These are phyloP conservation scores for Torymus aiolomorphi DNA, from an alignment of 2,888 invertebrate species.

Conservation along the genomic window DNA sequence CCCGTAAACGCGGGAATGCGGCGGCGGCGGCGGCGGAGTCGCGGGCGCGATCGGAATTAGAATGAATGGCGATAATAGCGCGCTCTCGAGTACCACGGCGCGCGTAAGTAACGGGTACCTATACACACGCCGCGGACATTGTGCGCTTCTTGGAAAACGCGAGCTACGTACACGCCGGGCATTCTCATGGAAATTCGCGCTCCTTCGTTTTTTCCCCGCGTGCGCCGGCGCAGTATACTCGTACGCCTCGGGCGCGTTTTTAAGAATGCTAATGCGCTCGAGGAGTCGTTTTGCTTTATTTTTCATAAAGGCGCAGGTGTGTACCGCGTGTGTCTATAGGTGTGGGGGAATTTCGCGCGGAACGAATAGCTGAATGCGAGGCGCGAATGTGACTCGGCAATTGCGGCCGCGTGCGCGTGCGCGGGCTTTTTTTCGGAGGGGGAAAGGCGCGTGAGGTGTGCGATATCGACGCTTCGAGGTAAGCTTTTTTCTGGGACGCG, in stretches of 20 bases:
- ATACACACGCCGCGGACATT: conserved; percentile 15
- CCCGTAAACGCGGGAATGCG: background rate
- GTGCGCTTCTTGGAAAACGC: conserved; percentile 40
- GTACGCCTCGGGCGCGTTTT: background rate
- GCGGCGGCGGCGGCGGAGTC: background rate
- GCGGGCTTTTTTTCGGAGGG: no score
- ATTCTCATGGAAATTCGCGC: conserved; percentile 51
- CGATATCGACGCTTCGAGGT: no score
- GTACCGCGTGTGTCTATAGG: no score
- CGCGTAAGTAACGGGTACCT: conserved; percentile 57
- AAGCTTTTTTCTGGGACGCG: no score
- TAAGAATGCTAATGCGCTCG: background rate
- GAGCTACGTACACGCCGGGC: conserved; percentile 15
- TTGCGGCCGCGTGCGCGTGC: no score
- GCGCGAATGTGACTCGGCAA: no score
- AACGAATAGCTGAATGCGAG: no score
- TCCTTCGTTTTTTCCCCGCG: no score
- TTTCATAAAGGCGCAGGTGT: no score
- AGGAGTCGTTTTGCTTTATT: conserved; percentile 7
- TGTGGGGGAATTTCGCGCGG: no score
- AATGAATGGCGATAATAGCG: conserved; percentile 62
- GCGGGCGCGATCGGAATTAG: conserved; percentile 60
- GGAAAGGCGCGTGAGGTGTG: no score
- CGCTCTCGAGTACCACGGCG: conserved; percentile 41
- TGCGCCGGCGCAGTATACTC: no score